Conservation (phyloP, 2,113 vertebrate species). For the Xenopus laevis region DNA sequence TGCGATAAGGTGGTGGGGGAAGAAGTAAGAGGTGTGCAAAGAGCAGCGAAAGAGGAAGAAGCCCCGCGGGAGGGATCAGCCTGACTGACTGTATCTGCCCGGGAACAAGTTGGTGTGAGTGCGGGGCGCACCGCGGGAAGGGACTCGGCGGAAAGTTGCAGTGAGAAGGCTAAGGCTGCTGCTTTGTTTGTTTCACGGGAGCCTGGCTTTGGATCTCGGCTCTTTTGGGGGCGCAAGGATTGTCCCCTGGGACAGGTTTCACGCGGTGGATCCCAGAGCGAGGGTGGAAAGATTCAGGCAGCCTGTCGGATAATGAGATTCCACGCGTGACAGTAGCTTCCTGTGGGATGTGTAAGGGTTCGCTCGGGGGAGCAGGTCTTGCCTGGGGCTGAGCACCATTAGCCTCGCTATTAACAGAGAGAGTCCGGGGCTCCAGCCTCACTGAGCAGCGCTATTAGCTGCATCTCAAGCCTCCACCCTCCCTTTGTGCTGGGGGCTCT, state of each 20-base stretch:
- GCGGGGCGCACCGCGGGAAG: background rate
- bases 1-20: too few relatives aligned
- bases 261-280: background rate
- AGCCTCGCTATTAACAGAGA: slow-evolving; percentile 18
- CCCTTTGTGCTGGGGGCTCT: slow-evolving; percentile 1
- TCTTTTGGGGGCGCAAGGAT: too few relatives aligned
- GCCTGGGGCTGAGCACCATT: slow-evolving; percentile 9
- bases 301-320: slow-evolving; percentile 25
- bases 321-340: slow-evolving; percentile 4
- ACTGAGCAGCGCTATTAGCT: slow-evolving; percentile 26
- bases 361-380: slow-evolving; percentile 14
- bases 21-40: too few relatives aligned
- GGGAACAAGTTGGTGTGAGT: background rate
- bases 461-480: slow-evolving; percentile 30
- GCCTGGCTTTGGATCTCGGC: background rate
- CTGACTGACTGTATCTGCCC: too few relatives aligned
- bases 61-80: background rate
- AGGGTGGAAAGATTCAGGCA: background rate
- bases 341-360: slow-evolving; percentile 30
- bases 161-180: background rate
- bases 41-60: too few relatives aligned
- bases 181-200: slow-evolving; percentile 27
- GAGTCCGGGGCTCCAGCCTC: slow-evolving; percentile 19
- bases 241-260: background rate
- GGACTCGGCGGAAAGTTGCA: slow-evolving; percentile 6